Percentiles rank a stretch among this genome's conserved stretches.
Evolutionary conservation across 2,113 vertebrate species (phyloP).

Genomic region (Protobothrops mucrosquamatus): DNA sequence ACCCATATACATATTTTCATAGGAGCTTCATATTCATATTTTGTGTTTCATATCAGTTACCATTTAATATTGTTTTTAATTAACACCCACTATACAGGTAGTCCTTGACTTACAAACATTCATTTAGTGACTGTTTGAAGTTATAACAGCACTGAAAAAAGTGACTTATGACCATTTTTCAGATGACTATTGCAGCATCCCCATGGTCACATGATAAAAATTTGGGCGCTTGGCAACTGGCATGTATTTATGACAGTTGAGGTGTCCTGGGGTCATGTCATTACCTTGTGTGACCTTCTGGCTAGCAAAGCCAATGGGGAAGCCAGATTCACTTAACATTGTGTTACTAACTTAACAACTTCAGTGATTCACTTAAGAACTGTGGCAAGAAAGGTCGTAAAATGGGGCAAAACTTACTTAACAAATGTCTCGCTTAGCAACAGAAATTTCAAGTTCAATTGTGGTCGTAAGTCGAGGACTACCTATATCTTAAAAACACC

Average conservation of each 20-base stretch:
- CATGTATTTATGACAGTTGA: not conserved
- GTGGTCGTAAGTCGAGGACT: not conserved
- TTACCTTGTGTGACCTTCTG: not conserved
- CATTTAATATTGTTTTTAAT: not conserved
- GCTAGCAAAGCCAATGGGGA: not conserved
- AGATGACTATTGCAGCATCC: not conserved
- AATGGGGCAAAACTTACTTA: no score
- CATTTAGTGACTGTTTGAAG: not conserved
- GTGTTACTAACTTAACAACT: no score
- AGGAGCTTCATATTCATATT: not conserved
- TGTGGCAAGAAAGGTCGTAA: no score
- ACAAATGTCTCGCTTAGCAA: no score
- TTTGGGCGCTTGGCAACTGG: not conserved
- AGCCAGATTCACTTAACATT: not conserved
- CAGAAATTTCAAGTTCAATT: not conserved
- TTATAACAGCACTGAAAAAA: not conserved
- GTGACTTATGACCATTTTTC: not conserved
- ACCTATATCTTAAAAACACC: no score
- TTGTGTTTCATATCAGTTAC: not conserved
- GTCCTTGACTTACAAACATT: not conserved
- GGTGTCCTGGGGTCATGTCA: not conserved
- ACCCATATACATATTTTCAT: not conserved
- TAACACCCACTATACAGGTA: not conserved
- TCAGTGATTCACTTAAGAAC: no score
- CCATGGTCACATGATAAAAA: not conserved